Percentiles rank a stretch among this genome's conserved stretches.
Conservation (phyloP, 2,797 vertebrate species). For the Echeneis naucrates region DNA sequence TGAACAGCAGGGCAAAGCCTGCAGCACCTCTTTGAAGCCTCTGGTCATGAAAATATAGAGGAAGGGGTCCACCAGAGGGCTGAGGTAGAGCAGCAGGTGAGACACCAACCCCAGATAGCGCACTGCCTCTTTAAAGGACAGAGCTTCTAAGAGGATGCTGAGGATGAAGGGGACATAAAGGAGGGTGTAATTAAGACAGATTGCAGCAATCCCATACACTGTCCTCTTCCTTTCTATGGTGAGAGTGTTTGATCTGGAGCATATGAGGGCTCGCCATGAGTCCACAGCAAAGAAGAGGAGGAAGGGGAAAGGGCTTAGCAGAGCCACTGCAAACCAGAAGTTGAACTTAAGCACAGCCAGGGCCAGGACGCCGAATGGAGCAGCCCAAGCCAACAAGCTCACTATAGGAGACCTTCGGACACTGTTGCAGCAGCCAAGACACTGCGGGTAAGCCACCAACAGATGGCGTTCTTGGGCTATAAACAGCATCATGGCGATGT, state of each 20-base stretch:
- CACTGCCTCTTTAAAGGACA: slow-evolving; percentile 45
- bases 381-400: slow-evolving; percentile 55
- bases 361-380: slow-evolving; percentile 62
- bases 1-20: slow-evolving; percentile 64
- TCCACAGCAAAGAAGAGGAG: slow-evolving; percentile 78
- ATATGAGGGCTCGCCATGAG: slow-evolving; percentile 69
- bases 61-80: slow-evolving; percentile 80
- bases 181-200: slow-evolving; percentile 77
- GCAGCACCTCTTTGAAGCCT: slow-evolving; percentile 69
- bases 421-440: slow-evolving; percentile 50
- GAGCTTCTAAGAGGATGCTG: slow-evolving; percentile 68
- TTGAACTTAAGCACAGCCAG: slow-evolving; percentile 60
- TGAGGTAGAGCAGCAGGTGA: slow-evolving; percentile 76
- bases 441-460: slow-evolving; percentile 65
- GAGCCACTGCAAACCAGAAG: slow-evolving; percentile 64
- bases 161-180: slow-evolving; percentile 77
- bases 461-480: slow-evolving; percentile 77
- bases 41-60: slow-evolving; percentile 76
- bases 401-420: slow-evolving; percentile 46
- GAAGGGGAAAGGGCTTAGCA: slow-evolving; percentile 76
- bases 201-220: slow-evolving; percentile 58
- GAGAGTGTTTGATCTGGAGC: slow-evolving; percentile 38
- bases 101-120: slow-evolving; percentile 65
- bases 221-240: slow-evolving; percentile 63
- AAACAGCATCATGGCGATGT: slow-evolving; percentile 75